A percentile compares a stretch with the other conserved stretches of the same genome.
These are phyloP conservation scores for Etheostoma perlongum DNA, from an alignment of 2,797 vertebrate genomes.

Conservation along the genomic window DNA sequence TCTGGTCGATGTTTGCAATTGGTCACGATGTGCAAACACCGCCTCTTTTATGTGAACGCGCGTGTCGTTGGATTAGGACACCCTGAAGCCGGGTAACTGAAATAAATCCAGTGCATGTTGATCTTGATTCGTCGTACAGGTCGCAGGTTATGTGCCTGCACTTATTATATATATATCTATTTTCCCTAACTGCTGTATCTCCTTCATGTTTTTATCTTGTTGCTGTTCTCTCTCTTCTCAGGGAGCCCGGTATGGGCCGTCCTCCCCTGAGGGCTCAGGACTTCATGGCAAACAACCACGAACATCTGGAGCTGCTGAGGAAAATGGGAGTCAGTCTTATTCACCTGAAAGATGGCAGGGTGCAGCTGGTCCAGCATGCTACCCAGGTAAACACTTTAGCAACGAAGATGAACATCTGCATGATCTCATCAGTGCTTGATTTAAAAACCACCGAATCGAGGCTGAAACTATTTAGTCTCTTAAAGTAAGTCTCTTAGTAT, in stretches of 20 bases:
- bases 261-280: conserved; percentile 95
- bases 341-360: conserved; percentile 97
- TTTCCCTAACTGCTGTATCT: background rate
- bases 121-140: too few relatives aligned
- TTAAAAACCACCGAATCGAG: background rate
- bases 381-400: conserved; percentile 87
- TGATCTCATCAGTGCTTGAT: background rate
- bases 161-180: background rate
- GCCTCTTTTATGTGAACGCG: too few relatives aligned
- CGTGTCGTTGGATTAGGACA: too few relatives aligned
- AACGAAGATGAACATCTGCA: background rate
- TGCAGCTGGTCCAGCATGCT: conserved; percentile 97
- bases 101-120: too few relatives aligned
- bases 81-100: too few relatives aligned
- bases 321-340: conserved; percentile 99
- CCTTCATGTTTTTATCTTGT: background rate
- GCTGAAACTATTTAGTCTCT: background rate
- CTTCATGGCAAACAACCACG: conserved; percentile 98
- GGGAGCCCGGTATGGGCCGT: conserved; percentile 85
- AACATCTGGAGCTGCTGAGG: conserved; percentile 96
- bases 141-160: background rate
- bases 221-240: conserved; percentile 31
- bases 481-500: background rate
- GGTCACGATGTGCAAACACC: too few relatives aligned
- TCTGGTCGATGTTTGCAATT: too few relatives aligned